phyloP scores from a whole-genome alignment of 2,113 vertebrate species.

The Trematomus loennbergii region DNA sequence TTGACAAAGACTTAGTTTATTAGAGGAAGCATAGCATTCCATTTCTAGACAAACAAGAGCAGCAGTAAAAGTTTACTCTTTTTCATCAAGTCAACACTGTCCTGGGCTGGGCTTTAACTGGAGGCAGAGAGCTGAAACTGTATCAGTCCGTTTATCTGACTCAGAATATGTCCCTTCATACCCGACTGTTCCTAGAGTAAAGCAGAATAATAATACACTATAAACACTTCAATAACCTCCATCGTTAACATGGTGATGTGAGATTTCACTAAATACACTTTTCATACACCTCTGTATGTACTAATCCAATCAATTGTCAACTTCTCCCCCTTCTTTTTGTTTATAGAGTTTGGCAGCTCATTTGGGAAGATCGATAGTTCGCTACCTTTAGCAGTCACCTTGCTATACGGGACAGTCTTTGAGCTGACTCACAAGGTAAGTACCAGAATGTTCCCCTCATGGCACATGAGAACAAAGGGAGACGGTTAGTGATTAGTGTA shows the following conservation, averaged over 20 bases:
- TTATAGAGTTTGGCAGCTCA: constrained; percentile 32
- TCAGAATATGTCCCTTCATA: neutral
- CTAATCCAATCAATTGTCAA: neutral
- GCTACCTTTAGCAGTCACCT: constrained; percentile 41
- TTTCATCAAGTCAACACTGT: too few relatives aligned
- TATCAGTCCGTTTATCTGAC: too few relatives aligned
- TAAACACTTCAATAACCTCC: neutral
- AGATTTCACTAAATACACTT: neutral
- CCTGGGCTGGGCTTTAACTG: too few relatives aligned
- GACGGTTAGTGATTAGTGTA: neutral
- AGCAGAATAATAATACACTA: neutral
- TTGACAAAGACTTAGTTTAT: too few relatives aligned
- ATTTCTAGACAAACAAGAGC: too few relatives aligned
- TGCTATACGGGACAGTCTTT: constrained; percentile 37
- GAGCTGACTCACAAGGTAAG: constrained; percentile 9
- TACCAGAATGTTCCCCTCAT: constrained; percentile 34
- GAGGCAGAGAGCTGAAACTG: too few relatives aligned
- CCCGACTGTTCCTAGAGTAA: neutral
- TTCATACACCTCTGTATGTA: neutral
- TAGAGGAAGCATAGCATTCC: too few relatives aligned
- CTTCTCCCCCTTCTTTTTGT: constrained; percentile 17
- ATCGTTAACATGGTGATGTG: neutral
- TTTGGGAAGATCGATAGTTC: constrained; percentile 40
- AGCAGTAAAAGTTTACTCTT: too few relatives aligned
- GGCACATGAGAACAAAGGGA: constrained; percentile 26